These are phyloP conservation scores for Spodoptera frugiperda DNA, from an alignment of 1,140 invertebrate genomes.

Conservation along the genomic window DNA sequence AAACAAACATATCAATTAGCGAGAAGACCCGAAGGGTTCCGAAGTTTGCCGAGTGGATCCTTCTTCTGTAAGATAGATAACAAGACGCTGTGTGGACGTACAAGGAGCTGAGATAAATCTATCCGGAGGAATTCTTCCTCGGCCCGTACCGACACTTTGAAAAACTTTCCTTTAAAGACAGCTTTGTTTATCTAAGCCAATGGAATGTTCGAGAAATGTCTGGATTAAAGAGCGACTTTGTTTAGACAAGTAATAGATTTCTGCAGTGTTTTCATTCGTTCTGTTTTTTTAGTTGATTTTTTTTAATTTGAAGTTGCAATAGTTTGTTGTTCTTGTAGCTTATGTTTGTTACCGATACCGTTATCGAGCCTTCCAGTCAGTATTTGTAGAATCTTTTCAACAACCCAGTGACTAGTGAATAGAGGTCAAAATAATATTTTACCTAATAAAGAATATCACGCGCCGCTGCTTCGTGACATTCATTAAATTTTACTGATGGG, in stretches of 20 bases:
- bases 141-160: not conserved
- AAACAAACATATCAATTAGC: not conserved
- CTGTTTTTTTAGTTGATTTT: too few relatives aligned
- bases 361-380: too few relatives aligned
- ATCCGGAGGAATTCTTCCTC: constrained; percentile 7
- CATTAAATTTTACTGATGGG: too few relatives aligned
- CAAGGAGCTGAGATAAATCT: constrained; percentile 9
- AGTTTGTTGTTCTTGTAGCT: not conserved
- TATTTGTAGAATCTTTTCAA: too few relatives aligned
- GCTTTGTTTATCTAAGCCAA: not conserved
- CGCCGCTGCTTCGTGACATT: too few relatives aligned
- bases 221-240: not conserved
- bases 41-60: not conserved
- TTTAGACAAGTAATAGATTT: too few relatives aligned
- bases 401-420: too few relatives aligned
- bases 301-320: not conserved
- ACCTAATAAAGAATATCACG: too few relatives aligned
- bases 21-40: not conserved
- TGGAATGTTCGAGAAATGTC: not conserved
- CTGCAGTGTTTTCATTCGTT: too few relatives aligned
- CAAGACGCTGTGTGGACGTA: not conserved
- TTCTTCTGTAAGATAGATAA: not conserved
- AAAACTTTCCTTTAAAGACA: constrained; percentile 5
- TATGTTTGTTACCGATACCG: too few relatives aligned
- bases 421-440: too few relatives aligned